Evolutionary conservation across 2,888 invertebrate species (phyloP), one percentile per base, ranked within the genome.

Genomic region (Hypomecis atomaria): DNA sequence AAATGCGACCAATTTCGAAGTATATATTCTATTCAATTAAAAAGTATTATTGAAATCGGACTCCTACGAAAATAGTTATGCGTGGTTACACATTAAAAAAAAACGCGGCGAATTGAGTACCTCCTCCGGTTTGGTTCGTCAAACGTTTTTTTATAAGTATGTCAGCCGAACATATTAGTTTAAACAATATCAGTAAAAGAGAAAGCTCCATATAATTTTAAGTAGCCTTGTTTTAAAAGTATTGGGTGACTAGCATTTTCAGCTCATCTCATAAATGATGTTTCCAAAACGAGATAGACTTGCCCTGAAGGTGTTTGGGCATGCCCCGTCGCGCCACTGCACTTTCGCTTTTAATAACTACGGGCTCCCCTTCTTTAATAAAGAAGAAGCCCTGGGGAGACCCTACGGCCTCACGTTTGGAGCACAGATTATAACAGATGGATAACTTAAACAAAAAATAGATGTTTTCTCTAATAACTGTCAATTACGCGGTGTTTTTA

Each of bases 341-440:
- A 86, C 82, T 85, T 79, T 82, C 81, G 76, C 80, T 82, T 88
- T 88, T 89, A 89, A 89, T 90, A 89, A 88, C 83, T 82, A 79
- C 76, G 72, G 82, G n/a, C 78, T 82, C 86, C 90, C 89, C 86
- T 53, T 79, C 81, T 87, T 89, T 90, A 90, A 90, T 90, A 90
- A 88, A 88, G 82, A 84, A 77, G 75, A 76, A 77, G 83, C 88
- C 85, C 83, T 74, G 73, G 85, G 87, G 87, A 82, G 74, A 78
- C 84, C 83, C 78, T 57, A 70, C 75, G 78, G 80, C 75, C 69
- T 78, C 74, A 75, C 79, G 81, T 81, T 83, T 79, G 77, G 82
- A 83, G 83, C 9, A 38, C 45, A 56, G 56, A 47, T 8, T 47
- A 47, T 7, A 47, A n/a, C 38, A 47, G 56, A 56, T 23, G 7